Evolutionary conservation across 2,113 vertebrate genomes (phyloP).

Genomic region (Cynocephalus volans): DNA sequence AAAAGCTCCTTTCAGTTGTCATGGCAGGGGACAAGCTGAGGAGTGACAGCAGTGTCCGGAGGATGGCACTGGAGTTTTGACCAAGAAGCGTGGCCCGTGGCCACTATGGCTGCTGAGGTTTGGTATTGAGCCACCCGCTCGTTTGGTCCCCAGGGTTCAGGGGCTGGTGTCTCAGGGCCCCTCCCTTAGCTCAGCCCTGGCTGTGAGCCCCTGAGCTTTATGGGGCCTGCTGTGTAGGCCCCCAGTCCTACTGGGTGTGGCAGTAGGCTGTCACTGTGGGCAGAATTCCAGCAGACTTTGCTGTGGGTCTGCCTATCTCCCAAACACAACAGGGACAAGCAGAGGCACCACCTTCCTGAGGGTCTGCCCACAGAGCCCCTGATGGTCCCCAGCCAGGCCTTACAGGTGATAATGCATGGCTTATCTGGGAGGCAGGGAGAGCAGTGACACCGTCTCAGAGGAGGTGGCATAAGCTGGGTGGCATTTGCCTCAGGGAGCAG

Average conservation of each 20-base stretch:
- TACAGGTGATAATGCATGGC: background rate
- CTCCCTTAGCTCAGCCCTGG: background rate
- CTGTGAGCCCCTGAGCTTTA: background rate
- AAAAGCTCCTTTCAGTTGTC: background rate
- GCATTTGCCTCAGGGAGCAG: background rate
- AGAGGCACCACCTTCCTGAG: background rate
- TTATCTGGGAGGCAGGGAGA: background rate
- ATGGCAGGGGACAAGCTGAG: background rate
- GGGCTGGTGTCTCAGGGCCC: background rate
- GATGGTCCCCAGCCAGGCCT: background rate
- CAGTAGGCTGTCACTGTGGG: background rate
- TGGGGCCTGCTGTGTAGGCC: background rate
- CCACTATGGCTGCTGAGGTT: background rate
- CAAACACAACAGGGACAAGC: background rate
- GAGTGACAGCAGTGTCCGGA: background rate
- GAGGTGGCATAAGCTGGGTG: background rate
- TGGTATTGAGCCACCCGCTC: background rate
- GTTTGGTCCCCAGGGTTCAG: background rate
- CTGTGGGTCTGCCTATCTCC: background rate
- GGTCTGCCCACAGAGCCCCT: background rate
- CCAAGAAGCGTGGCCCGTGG: background rate
- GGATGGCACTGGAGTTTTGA: background rate
- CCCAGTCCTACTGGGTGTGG: rapidly evolving
- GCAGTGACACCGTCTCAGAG: background rate
- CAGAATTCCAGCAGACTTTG: background rate